Conservation (phyloP, 1,140 invertebrate species). For the Drosophila subpulchrella region DNA sequence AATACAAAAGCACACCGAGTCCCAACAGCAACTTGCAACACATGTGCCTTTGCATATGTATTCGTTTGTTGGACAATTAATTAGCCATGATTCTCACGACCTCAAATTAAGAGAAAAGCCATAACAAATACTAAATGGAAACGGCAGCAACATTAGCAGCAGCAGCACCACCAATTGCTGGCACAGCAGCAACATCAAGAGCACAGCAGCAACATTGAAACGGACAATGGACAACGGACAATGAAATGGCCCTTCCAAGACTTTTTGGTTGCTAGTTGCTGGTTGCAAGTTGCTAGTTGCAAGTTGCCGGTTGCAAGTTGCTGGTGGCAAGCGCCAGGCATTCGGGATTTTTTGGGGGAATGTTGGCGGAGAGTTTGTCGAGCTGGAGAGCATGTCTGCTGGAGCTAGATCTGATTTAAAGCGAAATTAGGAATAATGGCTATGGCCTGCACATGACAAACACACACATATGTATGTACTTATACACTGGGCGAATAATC, state of each 20-base stretch:
- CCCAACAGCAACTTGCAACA: not conserved
- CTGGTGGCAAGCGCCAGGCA: conserved; percentile 28
- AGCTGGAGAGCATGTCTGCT: conserved; percentile 19
- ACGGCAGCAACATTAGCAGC: conserved; percentile 45
- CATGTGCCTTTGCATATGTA: conserved; percentile 32
- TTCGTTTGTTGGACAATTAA: conserved; percentile 73
- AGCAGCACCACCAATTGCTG: conserved; percentile 10
- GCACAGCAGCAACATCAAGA: conserved; percentile 19
- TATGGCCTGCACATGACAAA: conserved; percentile 77
- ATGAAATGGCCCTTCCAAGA: conserved; percentile 47
- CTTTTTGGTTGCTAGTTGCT: conserved; percentile 22
- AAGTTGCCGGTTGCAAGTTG: conserved; percentile 2
- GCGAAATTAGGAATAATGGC: conserved; percentile 84
- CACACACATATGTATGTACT: conserved; percentile 47
- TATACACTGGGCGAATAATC: conserved; percentile 13
- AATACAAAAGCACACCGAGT: not conserved
- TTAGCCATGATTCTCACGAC: conserved; percentile 84
- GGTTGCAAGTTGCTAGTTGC: conserved; percentile 24
- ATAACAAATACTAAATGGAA: conserved; percentile 80
- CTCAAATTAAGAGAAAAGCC: conserved; percentile 83
- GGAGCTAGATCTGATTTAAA: conserved; percentile 80
- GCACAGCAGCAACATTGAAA: conserved; percentile 2
- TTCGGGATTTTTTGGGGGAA: conserved; percentile 32
- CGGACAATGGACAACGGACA: conserved; percentile 47
- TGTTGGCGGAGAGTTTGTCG: conserved; percentile 26